Evolutionary conservation across 1,140 invertebrate genomes (phyloP), one percentile per base, ranked within the genome.

Genomic region (Cotesia vestalis): DNA sequence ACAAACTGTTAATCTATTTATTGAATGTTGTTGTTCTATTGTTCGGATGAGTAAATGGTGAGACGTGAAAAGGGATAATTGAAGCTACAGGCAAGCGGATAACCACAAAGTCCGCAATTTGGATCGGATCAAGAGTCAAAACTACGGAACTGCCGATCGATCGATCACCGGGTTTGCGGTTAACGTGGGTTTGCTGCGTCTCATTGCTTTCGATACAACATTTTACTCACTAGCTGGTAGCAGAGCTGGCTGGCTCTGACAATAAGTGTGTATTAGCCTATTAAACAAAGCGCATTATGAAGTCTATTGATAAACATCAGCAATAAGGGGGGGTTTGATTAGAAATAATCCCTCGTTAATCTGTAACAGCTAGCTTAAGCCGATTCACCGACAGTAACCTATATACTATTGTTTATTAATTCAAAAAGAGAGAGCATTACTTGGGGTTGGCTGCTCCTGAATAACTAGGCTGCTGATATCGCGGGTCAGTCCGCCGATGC

Each of bases 381-480:
- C 1, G 27, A 27, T 27, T 27, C 27, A 27, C 27, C 27, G 0
- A 27, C 27, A 27, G 27, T 27, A 27, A 27, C 27, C 27, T 27
- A 27, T 27, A 46, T 46, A 9, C 0, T 46, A 46, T 2, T 46
- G 40, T 8, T 46, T 46, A 27, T 27, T 27, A 27, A 2, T 27
- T 27, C 3, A 27, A 27, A 17, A 17, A 17, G 17, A 17, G 17
- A 46, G 5, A 46, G 11, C 11, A 46, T 46, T 83, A 92, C 91
- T 91, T 57, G 91, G 90, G 4, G 90, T 90, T 4, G 90, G 89
- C 74, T 92, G 90, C 72, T 92, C 91, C 79, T 92, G 91, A 9
- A 93, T 91, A 34, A 93, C 90, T 8, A 93, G 83, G 6, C 91
- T 92, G 66, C 91, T 91, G 57, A 93, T 92, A 78, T 93, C 92